Conservation (phyloP, 2,888 invertebrate genomes). For the Apantesis nais region DNA sequence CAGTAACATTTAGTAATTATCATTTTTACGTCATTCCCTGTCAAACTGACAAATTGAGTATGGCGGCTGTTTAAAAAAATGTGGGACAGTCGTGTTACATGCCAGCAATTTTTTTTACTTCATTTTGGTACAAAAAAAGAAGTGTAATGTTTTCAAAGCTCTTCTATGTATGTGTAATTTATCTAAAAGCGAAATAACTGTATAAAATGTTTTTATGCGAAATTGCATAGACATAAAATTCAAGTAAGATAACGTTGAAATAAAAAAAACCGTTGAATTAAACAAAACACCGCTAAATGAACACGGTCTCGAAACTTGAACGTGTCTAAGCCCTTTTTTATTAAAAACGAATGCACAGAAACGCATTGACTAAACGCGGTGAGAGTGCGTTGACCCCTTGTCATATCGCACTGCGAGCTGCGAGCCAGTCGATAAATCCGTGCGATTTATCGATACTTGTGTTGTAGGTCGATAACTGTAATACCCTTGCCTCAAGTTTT, state of each 20-base stretch:
- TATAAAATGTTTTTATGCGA: neutral
- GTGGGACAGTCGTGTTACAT: neutral
- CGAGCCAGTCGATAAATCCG: constrained; percentile 48
- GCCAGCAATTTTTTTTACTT: no score
- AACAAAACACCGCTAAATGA: constrained; percentile 3
- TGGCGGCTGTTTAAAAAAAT: neutral
- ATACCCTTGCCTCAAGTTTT: constrained; percentile 37
- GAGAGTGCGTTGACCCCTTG: constrained; percentile 65
- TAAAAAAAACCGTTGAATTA: neutral
- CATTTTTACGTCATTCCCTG: neutral
- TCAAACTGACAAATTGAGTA: neutral
- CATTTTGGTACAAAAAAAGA: no score
- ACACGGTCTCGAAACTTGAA: constrained; percentile 27
- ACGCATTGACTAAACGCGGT: constrained; percentile 52
- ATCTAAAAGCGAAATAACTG: neutral
- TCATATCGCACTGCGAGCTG: constrained; percentile 74
- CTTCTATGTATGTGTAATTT: neutral
- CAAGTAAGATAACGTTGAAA: neutral
- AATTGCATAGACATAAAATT: neutral
- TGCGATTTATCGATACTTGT: constrained; percentile 52
- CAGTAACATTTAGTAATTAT: no score
- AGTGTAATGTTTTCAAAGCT: no score
- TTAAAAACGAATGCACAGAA: constrained; percentile 64
- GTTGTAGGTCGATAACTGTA: constrained; percentile 46
- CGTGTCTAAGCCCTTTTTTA: constrained; percentile 48